Evolutionary conservation across 1,140 invertebrate genomes (phyloP), one percentile per base, ranked within the genome.

Genomic region (Brachionus koreanus): DNA sequence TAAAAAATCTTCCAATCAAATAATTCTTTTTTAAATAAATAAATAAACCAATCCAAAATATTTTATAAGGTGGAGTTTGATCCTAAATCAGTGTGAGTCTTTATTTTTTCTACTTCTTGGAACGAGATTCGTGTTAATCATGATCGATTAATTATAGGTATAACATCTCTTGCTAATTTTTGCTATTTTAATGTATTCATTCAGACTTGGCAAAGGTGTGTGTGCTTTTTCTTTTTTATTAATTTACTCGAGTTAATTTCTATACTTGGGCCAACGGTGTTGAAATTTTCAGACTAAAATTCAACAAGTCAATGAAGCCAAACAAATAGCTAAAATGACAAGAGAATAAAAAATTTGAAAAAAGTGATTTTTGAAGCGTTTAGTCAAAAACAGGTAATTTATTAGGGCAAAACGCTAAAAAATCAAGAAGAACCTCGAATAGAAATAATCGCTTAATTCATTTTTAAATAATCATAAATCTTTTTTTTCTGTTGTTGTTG

Each of bases 291-390:
- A 67, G 13, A 23, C 63, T 67, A 9, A 1, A 9, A 67, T 12
- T 67, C 35, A 67, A 29, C 5, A 9, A 67, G 25, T 67, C 35
- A 67, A 29, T 33, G 25, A 67, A 67, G 63, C 63, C 29, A 67
- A 67, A 67, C 9, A 74, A 33, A 49, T 35, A 39, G 19, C 25
- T 74, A 37, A 72, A 72, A 19, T 13, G 25, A 74, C 25, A 42
- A 25, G 19, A 19, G 25, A 74, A 43, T 12, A 74, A 46, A 39
- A 74, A 74, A 74, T 46, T 25, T 29, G 0, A 19, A 46, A 46
- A 74, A 74, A 74, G 69, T 74, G 42, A 74, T 74, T 46, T 29
- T 29, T 74, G 69, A 49, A 74, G 69, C 69, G 69, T 74, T 74
- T 74, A 69, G 65, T 39, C 65, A 69, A 65, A 63, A 65, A 37